Percentiles rank a stretch among this genome's conserved stretches.
These are phyloP conservation scores for Lottia gigantea DNA, from an alignment of 2,888 invertebrate species.

Conservation along the genomic window DNA sequence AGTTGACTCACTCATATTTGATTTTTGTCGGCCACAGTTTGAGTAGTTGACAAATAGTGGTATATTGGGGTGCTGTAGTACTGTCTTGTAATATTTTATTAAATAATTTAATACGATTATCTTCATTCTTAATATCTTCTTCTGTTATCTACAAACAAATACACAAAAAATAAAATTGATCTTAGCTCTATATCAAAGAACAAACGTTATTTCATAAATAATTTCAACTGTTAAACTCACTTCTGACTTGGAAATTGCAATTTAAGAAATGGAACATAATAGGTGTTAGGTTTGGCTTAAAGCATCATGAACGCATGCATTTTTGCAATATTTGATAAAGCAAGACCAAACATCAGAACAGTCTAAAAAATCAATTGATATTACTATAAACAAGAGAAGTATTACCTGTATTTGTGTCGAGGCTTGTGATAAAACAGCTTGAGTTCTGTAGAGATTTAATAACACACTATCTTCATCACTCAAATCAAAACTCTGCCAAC, in stretches of 20 bases:
- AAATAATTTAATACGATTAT: constrained; percentile 48
- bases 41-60: constrained; percentile 51
- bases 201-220: too few relatives aligned
- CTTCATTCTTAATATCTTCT: constrained; percentile 42
- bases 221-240: too few relatives aligned
- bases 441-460: constrained; percentile 57
- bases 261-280: too few relatives aligned
- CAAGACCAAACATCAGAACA: too few relatives aligned
- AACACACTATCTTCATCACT: constrained; percentile 53
- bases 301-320: too few relatives aligned
- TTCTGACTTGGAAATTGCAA: too few relatives aligned
- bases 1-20: constrained; percentile 15
- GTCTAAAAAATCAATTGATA: too few relatives aligned
- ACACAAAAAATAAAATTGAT: too few relatives aligned
- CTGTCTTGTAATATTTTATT: constrained; percentile 43
- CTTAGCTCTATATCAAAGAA: too few relatives aligned
- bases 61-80: constrained; percentile 38
- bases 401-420: constrained; percentile 47
- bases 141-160: constrained; percentile 43
- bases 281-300: too few relatives aligned
- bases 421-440: constrained; percentile 52
- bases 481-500: constrained; percentile 54
- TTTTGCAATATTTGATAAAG: too few relatives aligned
- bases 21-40: constrained; percentile 54
- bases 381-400: neutral